Conservation (phyloP, 2,113 vertebrate genomes). For the Labeo rohita region DNA sequence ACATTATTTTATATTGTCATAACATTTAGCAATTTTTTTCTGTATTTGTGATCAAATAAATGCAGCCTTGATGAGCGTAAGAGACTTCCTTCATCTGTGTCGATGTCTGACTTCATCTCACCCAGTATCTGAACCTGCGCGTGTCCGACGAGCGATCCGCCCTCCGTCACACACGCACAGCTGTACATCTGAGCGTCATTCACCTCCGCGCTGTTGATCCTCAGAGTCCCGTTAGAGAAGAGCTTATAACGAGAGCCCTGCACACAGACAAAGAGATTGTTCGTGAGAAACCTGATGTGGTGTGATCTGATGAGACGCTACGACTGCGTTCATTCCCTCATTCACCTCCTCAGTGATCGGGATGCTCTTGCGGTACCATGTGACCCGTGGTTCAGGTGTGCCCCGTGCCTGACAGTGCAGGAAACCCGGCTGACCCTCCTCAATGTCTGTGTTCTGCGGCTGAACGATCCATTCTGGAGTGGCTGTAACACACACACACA, state of each 20-base stretch:
- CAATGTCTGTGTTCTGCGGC: slow-evolving; percentile 88
- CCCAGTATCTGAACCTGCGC: slow-evolving; percentile 87
- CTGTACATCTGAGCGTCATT: slow-evolving; percentile 88
- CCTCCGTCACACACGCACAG: slow-evolving; percentile 84
- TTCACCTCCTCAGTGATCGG: slow-evolving; percentile 85
- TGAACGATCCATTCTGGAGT: slow-evolving; percentile 87
- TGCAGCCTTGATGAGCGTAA: too few relatives aligned
- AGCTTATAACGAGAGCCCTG: slow-evolving; percentile 77
- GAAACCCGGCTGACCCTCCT: slow-evolving; percentile 92
- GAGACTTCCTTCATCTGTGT: too few relatives aligned
- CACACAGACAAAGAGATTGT: neutral
- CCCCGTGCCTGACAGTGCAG: slow-evolving; percentile 90
- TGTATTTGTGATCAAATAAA: too few relatives aligned
- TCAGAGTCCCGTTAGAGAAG: slow-evolving; percentile 88
- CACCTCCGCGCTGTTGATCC: slow-evolving; percentile 93
- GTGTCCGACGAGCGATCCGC: slow-evolving; percentile 81
- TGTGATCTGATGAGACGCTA: neutral
- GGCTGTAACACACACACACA: slow-evolving; percentile 71
- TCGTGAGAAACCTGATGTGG: neutral
- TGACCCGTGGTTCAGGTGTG: slow-evolving; percentile 84
- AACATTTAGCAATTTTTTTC: too few relatives aligned
- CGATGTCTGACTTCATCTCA: slow-evolving; percentile 63
- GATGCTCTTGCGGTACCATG: slow-evolving; percentile 86
- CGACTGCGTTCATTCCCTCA: slow-evolving; percentile 75
- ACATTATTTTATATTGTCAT: too few relatives aligned